Percentiles rank a stretch among this genome's conserved stretches.
phyloP scores from a whole-genome alignment of 1,140 invertebrate species.

The Branchinecta lynchi region DNA sequence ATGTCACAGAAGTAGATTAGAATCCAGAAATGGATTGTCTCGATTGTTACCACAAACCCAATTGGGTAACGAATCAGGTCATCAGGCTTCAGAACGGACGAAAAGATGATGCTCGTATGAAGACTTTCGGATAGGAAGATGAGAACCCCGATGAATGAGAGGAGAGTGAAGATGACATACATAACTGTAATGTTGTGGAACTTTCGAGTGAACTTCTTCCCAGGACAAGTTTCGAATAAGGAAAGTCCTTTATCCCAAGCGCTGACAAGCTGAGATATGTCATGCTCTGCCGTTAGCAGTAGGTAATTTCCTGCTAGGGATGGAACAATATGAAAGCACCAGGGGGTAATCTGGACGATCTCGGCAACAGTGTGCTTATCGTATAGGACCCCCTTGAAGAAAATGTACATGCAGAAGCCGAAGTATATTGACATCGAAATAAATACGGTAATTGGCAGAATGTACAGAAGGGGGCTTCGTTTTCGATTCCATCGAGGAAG shows the following conservation, averaged over 20 bases:
- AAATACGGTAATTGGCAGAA: neutral
- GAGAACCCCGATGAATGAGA: neutral
- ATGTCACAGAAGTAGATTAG: constrained; percentile 2
- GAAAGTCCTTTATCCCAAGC: neutral
- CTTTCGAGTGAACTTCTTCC: neutral
- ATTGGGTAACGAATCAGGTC: neutral
- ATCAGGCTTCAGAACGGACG: neutral
- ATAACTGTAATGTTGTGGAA: neutral
- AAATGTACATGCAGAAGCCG: neutral
- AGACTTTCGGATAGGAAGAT: neutral
- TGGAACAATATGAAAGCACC: constrained; percentile 3
- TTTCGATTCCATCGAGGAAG: neutral
- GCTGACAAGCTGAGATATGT: neutral
- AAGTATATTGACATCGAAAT: neutral
- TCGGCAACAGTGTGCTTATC: neutral
- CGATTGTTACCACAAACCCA: neutral
- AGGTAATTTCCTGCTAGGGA: neutral
- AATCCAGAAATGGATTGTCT: constrained; percentile 3
- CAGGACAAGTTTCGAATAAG: neutral
- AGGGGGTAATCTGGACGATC: neutral
- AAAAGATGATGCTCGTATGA: neutral
- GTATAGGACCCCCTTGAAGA: neutral
- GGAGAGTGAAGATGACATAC: neutral
- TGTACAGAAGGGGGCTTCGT: neutral
- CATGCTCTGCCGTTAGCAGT: neutral